Conservation (phyloP, 2,888 invertebrate species). For the Lysandra coridon region DNA sequence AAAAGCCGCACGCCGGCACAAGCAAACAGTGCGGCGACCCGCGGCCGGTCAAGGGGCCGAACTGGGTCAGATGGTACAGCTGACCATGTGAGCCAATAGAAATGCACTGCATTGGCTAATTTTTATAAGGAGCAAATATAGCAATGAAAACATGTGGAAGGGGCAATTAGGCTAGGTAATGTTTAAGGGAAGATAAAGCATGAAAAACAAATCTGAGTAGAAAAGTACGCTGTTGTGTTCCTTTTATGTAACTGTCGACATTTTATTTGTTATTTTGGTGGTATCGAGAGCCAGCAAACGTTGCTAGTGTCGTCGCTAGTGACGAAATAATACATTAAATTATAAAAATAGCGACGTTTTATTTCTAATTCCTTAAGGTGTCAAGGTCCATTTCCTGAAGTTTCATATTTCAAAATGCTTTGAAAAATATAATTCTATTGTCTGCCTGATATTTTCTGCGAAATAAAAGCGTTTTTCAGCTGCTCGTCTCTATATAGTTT, state of each 20-base stretch:
- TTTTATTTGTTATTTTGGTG: neutral
- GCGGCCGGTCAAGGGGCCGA: neutral
- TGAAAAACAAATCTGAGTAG: too few relatives aligned
- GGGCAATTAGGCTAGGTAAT: too few relatives aligned
- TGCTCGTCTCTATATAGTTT: neutral
- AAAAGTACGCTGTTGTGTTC: neutral
- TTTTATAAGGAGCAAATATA: neutral
- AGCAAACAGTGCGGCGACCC: slow-evolving; percentile 15
- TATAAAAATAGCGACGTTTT: neutral
- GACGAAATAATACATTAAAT: neutral
- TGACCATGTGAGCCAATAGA: neutral
- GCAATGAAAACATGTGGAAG: too few relatives aligned
- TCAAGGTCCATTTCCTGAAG: neutral
- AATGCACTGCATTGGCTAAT: neutral
- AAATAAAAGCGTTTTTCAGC: neutral
- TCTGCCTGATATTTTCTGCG: neutral
- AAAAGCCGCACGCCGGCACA: slow-evolving; percentile 23
- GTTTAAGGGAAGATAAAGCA: too few relatives aligned
- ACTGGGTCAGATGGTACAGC: neutral
- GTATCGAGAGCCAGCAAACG: neutral
- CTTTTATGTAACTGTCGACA: neutral
- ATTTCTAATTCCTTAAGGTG: neutral
- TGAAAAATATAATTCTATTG: neutral
- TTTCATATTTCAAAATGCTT: neutral
- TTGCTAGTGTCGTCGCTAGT: neutral